A percentile compares a stretch with the other conserved stretches of the same genome.
phyloP scores from a whole-genome alignment of 2,888 invertebrate species.

The Carcina quercana region DNA sequence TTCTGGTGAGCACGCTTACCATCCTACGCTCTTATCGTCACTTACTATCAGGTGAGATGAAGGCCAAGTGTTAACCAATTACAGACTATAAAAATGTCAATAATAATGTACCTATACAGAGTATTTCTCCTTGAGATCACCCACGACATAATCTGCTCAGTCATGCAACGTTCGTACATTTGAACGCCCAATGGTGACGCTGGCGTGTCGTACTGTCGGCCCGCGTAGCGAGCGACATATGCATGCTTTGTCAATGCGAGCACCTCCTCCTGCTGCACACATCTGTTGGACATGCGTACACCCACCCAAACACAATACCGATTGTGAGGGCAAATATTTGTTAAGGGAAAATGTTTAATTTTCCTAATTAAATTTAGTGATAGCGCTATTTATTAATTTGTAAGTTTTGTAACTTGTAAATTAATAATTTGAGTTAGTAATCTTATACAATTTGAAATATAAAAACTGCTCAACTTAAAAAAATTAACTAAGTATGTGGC shows the following conservation, averaged over 20 bases:
- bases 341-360: background rate
- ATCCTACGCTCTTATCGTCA: too few species aligned
- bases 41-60: too few species aligned
- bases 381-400: background rate
- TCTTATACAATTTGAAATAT: too few species aligned
- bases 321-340: constrained; percentile 2
- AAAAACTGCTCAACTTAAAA: too few species aligned
- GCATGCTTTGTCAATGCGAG: constrained; percentile 46
- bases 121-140: too few species aligned
- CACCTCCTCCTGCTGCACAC: constrained; percentile 48
- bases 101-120: too few species aligned
- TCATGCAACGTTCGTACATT: constrained; percentile 53
- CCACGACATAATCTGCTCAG: constrained; percentile 18
- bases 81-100: too few species aligned
- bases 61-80: too few species aligned
- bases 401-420: background rate
- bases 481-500: too few species aligned
- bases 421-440: too few species aligned
- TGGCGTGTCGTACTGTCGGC: constrained; percentile 18
- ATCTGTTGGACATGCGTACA: constrained; percentile 60
- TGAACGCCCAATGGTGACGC: constrained; percentile 48
- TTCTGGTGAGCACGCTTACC: too few species aligned
- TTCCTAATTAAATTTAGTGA: too few species aligned
- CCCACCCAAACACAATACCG: constrained; percentile 34
- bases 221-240: constrained; percentile 44